Evolutionary conservation across 2,797 vertebrate species (phyloP), one percentile per base, ranked within the genome.

Genomic region (Antrozous pallidus): DNA sequence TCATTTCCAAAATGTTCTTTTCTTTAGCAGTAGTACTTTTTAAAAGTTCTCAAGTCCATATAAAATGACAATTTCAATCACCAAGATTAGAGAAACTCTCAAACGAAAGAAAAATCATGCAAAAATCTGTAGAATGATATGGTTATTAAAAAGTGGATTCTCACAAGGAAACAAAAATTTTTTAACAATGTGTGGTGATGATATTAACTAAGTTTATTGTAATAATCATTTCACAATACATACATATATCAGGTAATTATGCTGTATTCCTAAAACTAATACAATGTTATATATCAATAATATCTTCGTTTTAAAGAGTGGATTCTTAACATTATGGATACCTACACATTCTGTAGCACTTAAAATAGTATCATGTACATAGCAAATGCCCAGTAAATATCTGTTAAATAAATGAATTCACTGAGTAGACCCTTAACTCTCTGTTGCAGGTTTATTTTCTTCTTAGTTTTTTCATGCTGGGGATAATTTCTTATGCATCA

Each of bases 21-120:
- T 78, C 71, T 95, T 87, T 56, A 94, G 63, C 63, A 97, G n/a
- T 51, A 95, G 33, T 70, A 77, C 91, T 92, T 96, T 96, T 93
- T 73, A 63, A 20, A 94, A 71, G 58, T 93, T 63, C 20, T 89
- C 75, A 96, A 88, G 78, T 73, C 80, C 73, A 77, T 49, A 84
- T 42, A 96, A 96, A 87, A 94, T 49, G 70, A 58, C 61, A 74
- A 88, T 85, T 93, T 85, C 82, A 82, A 95, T 79, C 51, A 91
- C 58, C n/a, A 82, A 89, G 17, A 91, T 82, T 90, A 94, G 75
- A 94, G 93, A 92, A 31, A 90, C 75, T 94, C 33, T 42, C 87
- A 96, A 91, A 16, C 67, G 75, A 82, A 83, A 94, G 36, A 91
- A 87, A 95, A 95, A 36, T 49, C 54, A 91, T 49, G 12, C 31